A percentile compares a stretch with the other conserved stretches of the same genome.
Evolutionary conservation across 2,888 invertebrate genomes (phyloP).

Genomic region (Abscondita cerata): DNA sequence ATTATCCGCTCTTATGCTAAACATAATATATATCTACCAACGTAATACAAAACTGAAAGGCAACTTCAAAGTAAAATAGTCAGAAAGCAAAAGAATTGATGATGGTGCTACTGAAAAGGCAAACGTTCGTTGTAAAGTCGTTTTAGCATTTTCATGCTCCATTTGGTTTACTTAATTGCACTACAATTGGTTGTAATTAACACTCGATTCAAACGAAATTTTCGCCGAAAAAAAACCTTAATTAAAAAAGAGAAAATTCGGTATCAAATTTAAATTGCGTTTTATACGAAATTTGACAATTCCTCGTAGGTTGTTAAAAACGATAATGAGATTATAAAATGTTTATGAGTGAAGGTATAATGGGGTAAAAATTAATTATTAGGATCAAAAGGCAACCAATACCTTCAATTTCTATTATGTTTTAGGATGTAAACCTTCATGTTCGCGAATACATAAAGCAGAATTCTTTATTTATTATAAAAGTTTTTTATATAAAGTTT

Average conservation of each 20-base stretch:
- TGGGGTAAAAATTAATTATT: conserved; percentile 4
- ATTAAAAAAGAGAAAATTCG: conserved; percentile 28
- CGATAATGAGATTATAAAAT: too few relatives aligned
- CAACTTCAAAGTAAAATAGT: too few relatives aligned
- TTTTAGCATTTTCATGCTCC: conserved; percentile 39
- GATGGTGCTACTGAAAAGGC: conserved; percentile 23
- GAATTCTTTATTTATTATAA: conserved; percentile 21
- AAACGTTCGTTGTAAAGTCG: conserved; percentile 22
- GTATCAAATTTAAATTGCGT: conserved; percentile 38
- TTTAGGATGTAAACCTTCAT: conserved; percentile 2
- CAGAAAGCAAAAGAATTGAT: conserved; percentile 2
- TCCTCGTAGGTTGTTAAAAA: not conserved
- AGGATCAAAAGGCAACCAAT: conserved; percentile 3
- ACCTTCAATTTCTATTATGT: not conserved
- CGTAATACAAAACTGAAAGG: not conserved
- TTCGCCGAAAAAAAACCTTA: conserved; percentile 34
- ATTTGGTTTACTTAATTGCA: conserved; percentile 40
- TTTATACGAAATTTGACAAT: conserved; percentile 29
- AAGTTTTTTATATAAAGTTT: conserved; percentile 13
- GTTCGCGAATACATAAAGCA: conserved; percentile 16
- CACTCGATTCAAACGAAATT: conserved; percentile 35
- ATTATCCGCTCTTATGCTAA: too few relatives aligned
- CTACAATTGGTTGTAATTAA: conserved; percentile 43
- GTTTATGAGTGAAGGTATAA: not conserved
- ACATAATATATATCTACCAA: too few relatives aligned